Evolutionary conservation across 1,140 invertebrate species (phyloP).

Genomic region (Epicauta chinensis): DNA sequence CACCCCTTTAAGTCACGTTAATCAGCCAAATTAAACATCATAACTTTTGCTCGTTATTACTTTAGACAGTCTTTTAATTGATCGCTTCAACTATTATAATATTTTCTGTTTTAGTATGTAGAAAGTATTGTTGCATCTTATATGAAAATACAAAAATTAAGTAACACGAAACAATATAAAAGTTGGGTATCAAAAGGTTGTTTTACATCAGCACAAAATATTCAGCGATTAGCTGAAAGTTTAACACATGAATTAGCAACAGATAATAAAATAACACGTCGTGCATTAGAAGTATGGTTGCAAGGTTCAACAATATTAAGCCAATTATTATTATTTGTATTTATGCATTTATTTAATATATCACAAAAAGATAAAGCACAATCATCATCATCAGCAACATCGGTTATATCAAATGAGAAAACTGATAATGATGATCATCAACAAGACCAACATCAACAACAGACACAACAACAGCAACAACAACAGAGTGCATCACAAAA

Average conservation of each 20-base stretch:
- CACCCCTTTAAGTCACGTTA: too few species aligned
- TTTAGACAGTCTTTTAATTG: too few species aligned
- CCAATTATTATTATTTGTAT: slow-evolving; percentile 39
- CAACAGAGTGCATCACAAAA: slow-evolving; percentile 5
- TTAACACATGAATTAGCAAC: slow-evolving; percentile 36
- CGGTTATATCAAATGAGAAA: slow-evolving; percentile 4
- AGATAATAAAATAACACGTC: slow-evolving; percentile 31
- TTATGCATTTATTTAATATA: slow-evolving; percentile 40
- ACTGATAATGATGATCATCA: slow-evolving; percentile 4
- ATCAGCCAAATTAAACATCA: too few species aligned
- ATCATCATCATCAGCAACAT: not conserved
- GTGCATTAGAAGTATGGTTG: slow-evolving; percentile 37
- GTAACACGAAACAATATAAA: slow-evolving; percentile 39
- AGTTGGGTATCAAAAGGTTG: slow-evolving; percentile 39
- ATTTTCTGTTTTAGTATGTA: slow-evolving; percentile 49
- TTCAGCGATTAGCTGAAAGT: slow-evolving; percentile 40
- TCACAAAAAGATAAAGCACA: slow-evolving; percentile 34
- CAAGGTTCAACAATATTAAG: slow-evolving; percentile 38
- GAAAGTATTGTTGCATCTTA: slow-evolving; percentile 53
- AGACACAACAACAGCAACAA: slow-evolving; percentile 10
- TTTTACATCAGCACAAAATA: slow-evolving; percentile 38
- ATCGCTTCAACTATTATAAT: not conserved
- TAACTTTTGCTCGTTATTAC: too few species aligned
- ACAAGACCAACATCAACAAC: slow-evolving; percentile 5
- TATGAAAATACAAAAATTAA: slow-evolving; percentile 49